Evolutionary conservation across 2,888 invertebrate species (phyloP), one percentile per base, ranked within the genome.

Genomic region (Norana najaformis): DNA sequence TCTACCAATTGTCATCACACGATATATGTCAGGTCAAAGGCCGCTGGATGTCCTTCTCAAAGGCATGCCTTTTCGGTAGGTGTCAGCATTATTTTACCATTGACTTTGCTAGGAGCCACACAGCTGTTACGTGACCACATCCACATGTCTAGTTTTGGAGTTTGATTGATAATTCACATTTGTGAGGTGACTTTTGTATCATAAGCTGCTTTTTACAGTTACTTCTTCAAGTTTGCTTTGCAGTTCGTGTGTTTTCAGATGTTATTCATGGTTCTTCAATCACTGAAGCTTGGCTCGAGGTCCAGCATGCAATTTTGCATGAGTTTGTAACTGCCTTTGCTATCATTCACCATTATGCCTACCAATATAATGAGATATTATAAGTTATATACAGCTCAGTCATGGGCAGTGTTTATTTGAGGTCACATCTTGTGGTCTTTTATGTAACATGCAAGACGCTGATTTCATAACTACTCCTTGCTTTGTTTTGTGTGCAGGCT

Each of bases 41-140:
- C 99, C 99, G 0, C 96, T 99, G 95, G 96, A 97, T 90, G 96
- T 99, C 88, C 98, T 97, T 95, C 95, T 99, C 18, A 97, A 96
- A 93, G 98, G 98, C 0, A 97, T 97, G 94, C 99, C 99, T 0
- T 93, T 89, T 94, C 97, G 99, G 92, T 96, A 94, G 92, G 92
- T 88, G 53, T 88, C n/a, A n/a, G n/a, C 30, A 69, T 8, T 69
- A 23, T 41, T 89, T 88, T n/a, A 30, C 82, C 30, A 20, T n/a
- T 23, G 30, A n/a, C 88, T 6, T 34, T 34, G 41, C 14, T 47
- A 47, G 0, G 41, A 34, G n/a, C 36, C 18, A 36, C 20, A 30
- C 20, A 18, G 38, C 38, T n/a, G 88, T 14, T n/a, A 39, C 30
- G n/a, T 37, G 39, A 39, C 11, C 14, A 39, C n/a, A 88, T 37